Base-by-base conservation (phyloP, 1,140 invertebrate genomes). In the Prorops nasuta region DNA sequence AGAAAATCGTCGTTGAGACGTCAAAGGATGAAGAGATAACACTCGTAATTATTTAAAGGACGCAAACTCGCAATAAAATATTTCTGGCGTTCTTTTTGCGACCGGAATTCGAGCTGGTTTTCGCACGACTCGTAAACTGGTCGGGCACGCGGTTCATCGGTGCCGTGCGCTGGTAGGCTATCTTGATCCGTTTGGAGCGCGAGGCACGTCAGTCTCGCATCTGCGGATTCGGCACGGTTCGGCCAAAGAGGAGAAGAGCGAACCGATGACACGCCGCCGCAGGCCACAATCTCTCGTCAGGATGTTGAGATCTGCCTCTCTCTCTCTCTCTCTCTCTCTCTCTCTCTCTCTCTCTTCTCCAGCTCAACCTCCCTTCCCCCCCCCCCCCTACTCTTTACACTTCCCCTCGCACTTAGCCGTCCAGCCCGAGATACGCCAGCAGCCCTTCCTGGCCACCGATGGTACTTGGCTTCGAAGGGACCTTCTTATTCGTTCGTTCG, bases 151-250 rank as follows among this genome's bases (percentile, higher is more conserved):
- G n/a, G n/a, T 51, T 44, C 19, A 43, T 19, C 44, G 44, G 49
- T 17, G 19, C 35, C 22, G 22, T 51, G 34, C 17, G n/a, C n/a
- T 38, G 44, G 40, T 19, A 46, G 44, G 41, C 55, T 51, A 55
- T 67, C 55, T 60, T 55, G 47, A 58, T 58, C 55, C 51, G 32
- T 24, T 48, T 44, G 59, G 40, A 52, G 48, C 51, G 37, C 47
- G 48, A 44, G 45, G 44, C 53, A 50, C 45, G 51, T 54, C 54
- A 45, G 54, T 59, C 55, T 60, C 55, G 45, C 63, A 67, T 64
- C 54, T 50, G 41, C 49, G 44, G 58, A 73, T 71, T 69, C 53
- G 69, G 49, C 61, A 66, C 61, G 60, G 54, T 63, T 51, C 51
- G 41, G 54, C 47, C 48, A 41, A 63, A 22, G 47, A 45, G 49